Conservation (phyloP, 2,113 vertebrate species). For the Phyllostomus hastatus region DNA sequence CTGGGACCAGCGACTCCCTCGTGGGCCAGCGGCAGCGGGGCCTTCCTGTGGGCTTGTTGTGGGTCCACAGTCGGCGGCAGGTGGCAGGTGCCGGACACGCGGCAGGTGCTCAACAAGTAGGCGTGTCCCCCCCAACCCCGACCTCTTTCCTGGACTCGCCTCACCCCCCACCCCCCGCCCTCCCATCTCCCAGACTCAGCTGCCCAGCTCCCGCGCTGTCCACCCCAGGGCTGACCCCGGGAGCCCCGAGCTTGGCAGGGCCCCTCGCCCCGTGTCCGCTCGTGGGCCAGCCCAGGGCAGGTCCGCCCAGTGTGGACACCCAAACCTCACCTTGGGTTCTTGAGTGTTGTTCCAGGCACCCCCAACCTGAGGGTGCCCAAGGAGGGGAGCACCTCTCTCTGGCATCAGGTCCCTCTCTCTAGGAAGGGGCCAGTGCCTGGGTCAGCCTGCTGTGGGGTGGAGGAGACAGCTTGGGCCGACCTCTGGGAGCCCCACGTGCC, state of each 20-base stretch:
- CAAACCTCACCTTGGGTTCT: accelerated
- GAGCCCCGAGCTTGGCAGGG: background rate
- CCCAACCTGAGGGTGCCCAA: background rate
- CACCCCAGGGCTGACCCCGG: background rate
- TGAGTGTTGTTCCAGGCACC: background rate
- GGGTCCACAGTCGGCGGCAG: accelerated
- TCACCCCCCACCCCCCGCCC: background rate
- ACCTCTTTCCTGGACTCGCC: background rate
- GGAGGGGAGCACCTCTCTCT: background rate
- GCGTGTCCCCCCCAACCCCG: background rate
- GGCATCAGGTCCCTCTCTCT: background rate
- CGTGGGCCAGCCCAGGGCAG: accelerated
- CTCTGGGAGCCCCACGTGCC: accelerated
- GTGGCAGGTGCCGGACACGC: background rate
- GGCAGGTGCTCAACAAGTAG: background rate
- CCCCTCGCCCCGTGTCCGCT: too few relatives aligned
- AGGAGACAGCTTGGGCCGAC: accelerated
- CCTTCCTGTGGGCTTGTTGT: accelerated
- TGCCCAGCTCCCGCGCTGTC: background rate
- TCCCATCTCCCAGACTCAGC: background rate
- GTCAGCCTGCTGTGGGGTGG: accelerated
- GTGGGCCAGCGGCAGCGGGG: accelerated
- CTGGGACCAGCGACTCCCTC: background rate
- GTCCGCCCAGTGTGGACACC: accelerated
- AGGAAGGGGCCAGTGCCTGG: too few relatives aligned